A percentile compares a stretch with the other conserved stretches of the same genome.
phyloP scores from a whole-genome alignment of 2,888 invertebrate genomes.

The Adelognathus sp. region DNA sequence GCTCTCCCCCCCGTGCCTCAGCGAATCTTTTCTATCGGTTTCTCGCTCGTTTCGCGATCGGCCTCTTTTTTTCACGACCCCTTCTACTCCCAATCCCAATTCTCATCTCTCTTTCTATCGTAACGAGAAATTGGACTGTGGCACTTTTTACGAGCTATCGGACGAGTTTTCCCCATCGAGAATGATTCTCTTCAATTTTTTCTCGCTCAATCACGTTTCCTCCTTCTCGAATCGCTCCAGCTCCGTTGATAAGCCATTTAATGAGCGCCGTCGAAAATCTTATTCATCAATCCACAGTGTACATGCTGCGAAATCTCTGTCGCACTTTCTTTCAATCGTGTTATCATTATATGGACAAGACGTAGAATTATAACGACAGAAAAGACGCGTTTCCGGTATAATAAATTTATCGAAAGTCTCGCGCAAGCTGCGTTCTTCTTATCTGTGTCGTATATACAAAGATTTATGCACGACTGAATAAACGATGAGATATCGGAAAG shows the following conservation, averaged over 20 bases:
- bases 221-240: neutral
- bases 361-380: constrained; percentile 19
- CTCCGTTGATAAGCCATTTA: constrained; percentile 64
- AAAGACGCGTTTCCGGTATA: constrained; percentile 55
- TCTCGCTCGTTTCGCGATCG: neutral
- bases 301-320: neutral
- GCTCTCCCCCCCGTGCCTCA: neutral
- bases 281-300: constrained; percentile 28
- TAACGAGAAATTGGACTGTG: constrained; percentile 61
- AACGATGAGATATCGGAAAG: neutral
- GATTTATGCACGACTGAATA: neutral
- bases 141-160: constrained; percentile 32
- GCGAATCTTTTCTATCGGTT: neutral
- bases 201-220: neutral
- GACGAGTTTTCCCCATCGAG: constrained; percentile 40
- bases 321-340: constrained; percentile 36
- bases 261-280: constrained; percentile 59
- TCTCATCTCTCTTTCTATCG: constrained; percentile 44
- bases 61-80: neutral
- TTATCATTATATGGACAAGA: constrained; percentile 2
- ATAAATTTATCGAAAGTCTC: constrained; percentile 55
- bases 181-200: neutral
- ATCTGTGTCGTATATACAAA: neutral
- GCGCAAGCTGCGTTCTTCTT: neutral
- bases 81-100: neutral